Evolutionary conservation across 2,113 vertebrate species (phyloP), one percentile per base, ranked within the genome.

Genomic region (Aspiorhynchus laticeps): DNA sequence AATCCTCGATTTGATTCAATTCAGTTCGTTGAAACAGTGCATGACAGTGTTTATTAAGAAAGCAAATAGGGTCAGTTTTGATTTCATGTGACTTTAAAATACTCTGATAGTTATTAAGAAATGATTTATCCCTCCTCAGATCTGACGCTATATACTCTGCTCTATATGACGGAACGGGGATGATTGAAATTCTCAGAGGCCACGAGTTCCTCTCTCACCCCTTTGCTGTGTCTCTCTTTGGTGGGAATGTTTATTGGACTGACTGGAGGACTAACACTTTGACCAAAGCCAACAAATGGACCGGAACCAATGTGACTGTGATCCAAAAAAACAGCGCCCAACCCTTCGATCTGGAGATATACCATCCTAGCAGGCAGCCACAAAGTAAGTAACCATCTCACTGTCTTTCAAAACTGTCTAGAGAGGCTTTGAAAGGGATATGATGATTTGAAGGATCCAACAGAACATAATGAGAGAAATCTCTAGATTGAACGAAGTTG

Each of bases 81-180:
- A 26, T 59, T 31, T 85, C 7, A 69, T 53, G 17, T n/a, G 3
- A 81, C 26, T 15, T 33, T 10, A 43, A 67, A 53, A 38, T 74
- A 15, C 5, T 59, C 14, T 53, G 2, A 17, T 76, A 26, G 15
- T 69, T 63, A 41, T 69, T 17, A 67, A 31, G 24, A 28, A 46
- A 51, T 63, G 2, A n/a, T 74, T 82, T 92, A 17, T 90, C 31
- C 93, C 91, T 86, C 87, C 89, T 4, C 89, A 97, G 97, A 89
- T 97, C 96, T 79, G 97, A 97, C 92, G 97, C 96, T 63, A 97
- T 97, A 93, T 97, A 97, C 91, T 97, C 97, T 81, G 96, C 96
- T 3, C 88, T 96, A 3, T 97, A 97, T 53, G 96, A 97, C 88
- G 97, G 97, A 87, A 95, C 92, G 10, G 85, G 89, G 41, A 95